Evolutionary conservation across 2,113 vertebrate species (phyloP), one percentile per base, ranked within the genome.

Genomic region (Calidris pugnax): DNA sequence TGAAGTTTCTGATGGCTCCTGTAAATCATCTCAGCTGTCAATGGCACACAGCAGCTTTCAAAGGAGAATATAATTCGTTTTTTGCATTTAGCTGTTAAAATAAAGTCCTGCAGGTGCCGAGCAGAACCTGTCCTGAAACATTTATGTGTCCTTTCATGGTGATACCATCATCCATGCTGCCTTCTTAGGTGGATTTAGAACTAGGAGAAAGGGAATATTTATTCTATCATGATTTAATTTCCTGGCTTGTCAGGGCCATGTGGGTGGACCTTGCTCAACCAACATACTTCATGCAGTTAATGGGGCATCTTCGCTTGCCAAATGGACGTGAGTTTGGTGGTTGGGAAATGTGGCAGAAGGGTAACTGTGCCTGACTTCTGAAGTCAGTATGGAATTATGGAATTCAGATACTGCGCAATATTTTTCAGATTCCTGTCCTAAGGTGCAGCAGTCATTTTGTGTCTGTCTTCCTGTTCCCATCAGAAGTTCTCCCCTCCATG

Each of bases 11-110:
- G 93, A 90, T 90, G 48, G 56, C 62, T 94, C 20, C 47, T 85
- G 85, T 87, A 96, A 92, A 94, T 93, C 86, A 84, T 33, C 69
- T 90, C 43, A 39, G 92, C 83, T 94, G 88, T 64, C 93, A 87
- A 4, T 59, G 57, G 60, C 57, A 73, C 69, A 81, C 5, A 15
- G 33, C 51, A 82, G 69, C 76, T 92, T 81, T 77, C 74, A 78
- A 73, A 93, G 66, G 69, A 85, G 69, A 94, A 3, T 23, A 89
- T 81, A 57, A 48, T 57, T 45, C 1, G 7, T 2, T 8, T 72
- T 86, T 89, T 53, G 60, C 51, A 51, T 59, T 75, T 89, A 79
- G 55, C 63, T 81, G 60, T 63, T 81, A 56, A 95, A 93, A 69
- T 57, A 4, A 79, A 90, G 35, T 60, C 83, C 83, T 72, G 56